Evolutionary conservation across 2,888 invertebrate species (phyloP).

Genomic region (Gryllus longicercus): DNA sequence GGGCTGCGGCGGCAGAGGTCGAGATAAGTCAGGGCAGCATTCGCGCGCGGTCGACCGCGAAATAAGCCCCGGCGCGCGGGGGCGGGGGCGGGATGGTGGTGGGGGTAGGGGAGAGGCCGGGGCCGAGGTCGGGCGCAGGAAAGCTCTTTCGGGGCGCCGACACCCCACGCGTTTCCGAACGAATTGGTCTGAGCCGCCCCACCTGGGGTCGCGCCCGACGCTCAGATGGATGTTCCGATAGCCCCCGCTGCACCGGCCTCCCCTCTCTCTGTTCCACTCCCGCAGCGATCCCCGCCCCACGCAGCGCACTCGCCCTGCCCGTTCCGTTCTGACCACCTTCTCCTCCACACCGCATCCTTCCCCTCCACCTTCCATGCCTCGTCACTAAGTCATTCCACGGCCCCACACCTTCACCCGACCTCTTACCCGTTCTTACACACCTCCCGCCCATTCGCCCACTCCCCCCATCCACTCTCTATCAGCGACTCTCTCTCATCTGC

Average conservation of each 20-base stretch:
- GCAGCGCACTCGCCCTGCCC: background rate
- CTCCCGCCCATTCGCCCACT: background rate
- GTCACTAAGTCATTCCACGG: background rate
- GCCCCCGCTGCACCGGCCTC: background rate
- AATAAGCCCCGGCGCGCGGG: background rate
- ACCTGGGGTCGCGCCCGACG: slow-evolving; percentile 4
- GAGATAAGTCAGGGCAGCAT: too few species aligned
- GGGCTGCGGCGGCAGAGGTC: too few species aligned
- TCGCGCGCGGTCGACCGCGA: background rate
- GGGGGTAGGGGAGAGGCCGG: too few species aligned
- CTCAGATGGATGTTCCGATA: background rate
- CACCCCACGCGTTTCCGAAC: background rate
- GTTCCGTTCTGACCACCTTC: background rate
- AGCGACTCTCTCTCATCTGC: background rate
- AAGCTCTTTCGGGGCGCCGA: too few species aligned
- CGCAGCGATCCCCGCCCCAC: background rate
- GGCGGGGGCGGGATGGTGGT: too few species aligned
- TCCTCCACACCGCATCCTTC: background rate
- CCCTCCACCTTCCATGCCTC: background rate
- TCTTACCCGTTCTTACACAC: background rate
- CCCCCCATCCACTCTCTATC: background rate
- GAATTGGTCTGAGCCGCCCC: background rate
- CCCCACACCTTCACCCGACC: background rate
- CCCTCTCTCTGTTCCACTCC: background rate
- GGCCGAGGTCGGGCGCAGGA: too few species aligned